Evolutionary conservation across 2,888 invertebrate species (phyloP).

Genomic region (Apamea anceps): DNA sequence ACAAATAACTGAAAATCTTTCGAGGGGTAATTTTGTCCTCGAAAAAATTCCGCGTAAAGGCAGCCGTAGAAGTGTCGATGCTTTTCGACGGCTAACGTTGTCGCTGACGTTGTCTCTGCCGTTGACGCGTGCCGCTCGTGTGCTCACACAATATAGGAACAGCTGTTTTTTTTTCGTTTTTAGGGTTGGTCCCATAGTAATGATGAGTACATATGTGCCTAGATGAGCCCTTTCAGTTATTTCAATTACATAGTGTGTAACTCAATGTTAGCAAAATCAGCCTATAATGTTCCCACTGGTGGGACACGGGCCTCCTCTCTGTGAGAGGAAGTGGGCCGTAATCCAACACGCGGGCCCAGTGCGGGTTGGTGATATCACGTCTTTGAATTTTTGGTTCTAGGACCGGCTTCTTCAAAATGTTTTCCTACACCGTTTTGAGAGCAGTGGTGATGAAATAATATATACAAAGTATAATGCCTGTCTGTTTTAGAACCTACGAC

Average conservation of each 20-base stretch:
- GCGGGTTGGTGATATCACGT: neutral
- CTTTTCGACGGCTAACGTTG: no score
- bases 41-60: no score
- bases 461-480: neutral
- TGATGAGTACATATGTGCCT: neutral
- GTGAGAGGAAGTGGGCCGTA: neutral
- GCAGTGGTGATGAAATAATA: neutral
- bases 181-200: neutral
- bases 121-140: no score
- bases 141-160: no score
- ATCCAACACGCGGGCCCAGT: neutral
- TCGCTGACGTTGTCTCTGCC: no score
- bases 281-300: no score
- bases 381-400: neutral
- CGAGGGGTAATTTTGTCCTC: no score
- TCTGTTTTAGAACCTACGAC: neutral
- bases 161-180: neutral
- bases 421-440: neutral
- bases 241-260: neutral
- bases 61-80: no score
- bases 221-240: neutral
- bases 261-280: neutral
- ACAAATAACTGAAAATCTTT: neutral
- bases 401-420: neutral
- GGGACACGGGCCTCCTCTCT: no score